Conservation (phyloP, 2,888 invertebrate species). For the Ephialtes manifestator region DNA sequence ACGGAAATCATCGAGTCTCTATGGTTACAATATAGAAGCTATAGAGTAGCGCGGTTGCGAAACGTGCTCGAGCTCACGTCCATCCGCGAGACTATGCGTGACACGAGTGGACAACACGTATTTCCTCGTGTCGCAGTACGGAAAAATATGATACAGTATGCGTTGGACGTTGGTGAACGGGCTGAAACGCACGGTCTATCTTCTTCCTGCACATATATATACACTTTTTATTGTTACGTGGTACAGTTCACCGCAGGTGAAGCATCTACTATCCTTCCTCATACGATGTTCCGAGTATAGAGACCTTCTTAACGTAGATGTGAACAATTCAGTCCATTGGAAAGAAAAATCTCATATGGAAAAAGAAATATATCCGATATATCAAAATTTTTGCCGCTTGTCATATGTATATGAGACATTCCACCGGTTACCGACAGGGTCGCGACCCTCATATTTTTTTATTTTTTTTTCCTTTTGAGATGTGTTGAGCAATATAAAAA, state of each 20-base stretch:
- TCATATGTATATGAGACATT: no score
- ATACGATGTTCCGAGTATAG: background rate
- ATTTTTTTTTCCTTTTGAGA: no score
- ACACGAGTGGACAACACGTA: conserved; percentile 41
- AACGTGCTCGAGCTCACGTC: conserved; percentile 57
- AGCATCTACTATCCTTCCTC: background rate
- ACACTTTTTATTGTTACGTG: conserved; percentile 5
- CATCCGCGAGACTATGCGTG: conserved; percentile 23
- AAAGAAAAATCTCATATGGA: no score
- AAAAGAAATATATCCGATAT: no score
- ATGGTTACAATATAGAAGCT: conserved; percentile 5
- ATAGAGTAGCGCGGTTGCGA: conserved; percentile 47
- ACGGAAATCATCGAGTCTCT: conserved; percentile 4
- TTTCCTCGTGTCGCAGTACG: conserved; percentile 43
- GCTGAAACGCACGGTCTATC: conserved; percentile 13
- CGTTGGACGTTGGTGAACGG: conserved; percentile 29
- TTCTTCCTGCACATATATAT: background rate
- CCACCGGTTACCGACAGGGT: no score
- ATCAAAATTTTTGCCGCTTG: no score
- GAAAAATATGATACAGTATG: conserved; percentile 29
- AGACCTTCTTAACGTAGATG: no score
- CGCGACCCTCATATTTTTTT: no score
- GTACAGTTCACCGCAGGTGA: background rate
- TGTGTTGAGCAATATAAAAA: no score
- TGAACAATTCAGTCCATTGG: background rate